Evolutionary conservation across 2,888 invertebrate genomes (phyloP).

Genomic region (Caenorhabditis sp.): DNA sequence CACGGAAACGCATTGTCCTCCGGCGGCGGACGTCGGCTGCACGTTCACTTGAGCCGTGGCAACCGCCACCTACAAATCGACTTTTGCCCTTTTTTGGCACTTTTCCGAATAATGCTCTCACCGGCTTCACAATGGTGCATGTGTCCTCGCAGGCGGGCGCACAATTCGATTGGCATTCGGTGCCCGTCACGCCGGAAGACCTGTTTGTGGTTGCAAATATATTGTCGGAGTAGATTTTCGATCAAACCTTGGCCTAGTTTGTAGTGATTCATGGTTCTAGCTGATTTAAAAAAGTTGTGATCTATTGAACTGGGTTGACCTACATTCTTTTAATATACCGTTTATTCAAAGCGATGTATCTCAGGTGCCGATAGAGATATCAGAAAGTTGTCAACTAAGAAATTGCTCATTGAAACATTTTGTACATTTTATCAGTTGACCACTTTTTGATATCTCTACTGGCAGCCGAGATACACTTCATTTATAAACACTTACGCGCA

Average conservation of each 20-base stretch:
- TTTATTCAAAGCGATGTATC: no score
- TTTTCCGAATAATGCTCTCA: background rate
- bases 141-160: slow-evolving; percentile 63
- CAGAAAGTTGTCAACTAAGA: no score
- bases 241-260: background rate
- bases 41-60: slow-evolving; percentile 25
- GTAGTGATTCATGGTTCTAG: no score
- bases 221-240: background rate
- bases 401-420: no score
- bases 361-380: no score
- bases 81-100: background rate
- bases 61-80: slow-evolving; percentile 23
- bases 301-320: no score
- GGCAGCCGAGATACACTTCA: background rate
- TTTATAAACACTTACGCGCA: slow-evolving; percentile 48
- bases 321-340: no score
- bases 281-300: background rate
- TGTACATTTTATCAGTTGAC: no score
- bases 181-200: slow-evolving; percentile 53
- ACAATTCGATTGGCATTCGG: slow-evolving; percentile 61
- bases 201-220: slow-evolving; percentile 21
- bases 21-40: slow-evolving; percentile 27
- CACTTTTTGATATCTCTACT: no score
- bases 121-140: slow-evolving; percentile 59
- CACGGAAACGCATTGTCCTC: slow-evolving; percentile 47